Evolutionary conservation across 2,888 invertebrate species (phyloP).

Genomic region (Ischnura elegans): DNA sequence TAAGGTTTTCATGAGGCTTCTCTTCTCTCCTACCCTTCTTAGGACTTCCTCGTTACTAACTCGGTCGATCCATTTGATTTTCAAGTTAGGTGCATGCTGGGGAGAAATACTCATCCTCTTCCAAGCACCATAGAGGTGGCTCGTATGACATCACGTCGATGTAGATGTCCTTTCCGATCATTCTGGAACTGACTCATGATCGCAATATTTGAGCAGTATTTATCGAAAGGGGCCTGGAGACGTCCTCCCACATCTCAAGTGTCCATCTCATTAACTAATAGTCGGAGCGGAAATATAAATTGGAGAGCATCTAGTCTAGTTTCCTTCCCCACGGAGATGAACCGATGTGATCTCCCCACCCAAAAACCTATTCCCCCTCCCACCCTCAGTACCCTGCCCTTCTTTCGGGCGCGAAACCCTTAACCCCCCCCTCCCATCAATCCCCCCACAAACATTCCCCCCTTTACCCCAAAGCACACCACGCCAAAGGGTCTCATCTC

Average conservation of each 20-base stretch:
- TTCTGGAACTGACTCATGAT: background rate
- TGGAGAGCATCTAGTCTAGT: background rate
- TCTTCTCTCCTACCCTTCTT: too few relatives aligned
- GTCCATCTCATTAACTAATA: slow-evolving; percentile 37
- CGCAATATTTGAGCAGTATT: background rate
- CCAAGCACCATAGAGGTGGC: background rate
- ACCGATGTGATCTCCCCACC: background rate
- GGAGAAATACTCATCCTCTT: background rate
- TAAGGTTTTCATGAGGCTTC: too few relatives aligned
- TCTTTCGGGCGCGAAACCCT: background rate
- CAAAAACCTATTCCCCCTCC: background rate
- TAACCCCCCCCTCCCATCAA: background rate
- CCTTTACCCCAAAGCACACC: background rate
- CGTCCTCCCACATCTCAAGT: background rate
- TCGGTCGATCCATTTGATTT: too few relatives aligned
- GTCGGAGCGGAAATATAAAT: slow-evolving; percentile 22
- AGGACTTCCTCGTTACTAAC: too few relatives aligned
- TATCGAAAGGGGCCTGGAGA: background rate
- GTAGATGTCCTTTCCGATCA: background rate
- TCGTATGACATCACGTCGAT: background rate
- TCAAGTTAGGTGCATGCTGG: background rate
- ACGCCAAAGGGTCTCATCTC: slow-evolving; percentile 54
- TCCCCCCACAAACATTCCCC: background rate
- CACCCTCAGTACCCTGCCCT: background rate
- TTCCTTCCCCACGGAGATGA: background rate